phyloP scores from a whole-genome alignment of 1,140 invertebrate genomes.

The Delia radicum region DNA sequence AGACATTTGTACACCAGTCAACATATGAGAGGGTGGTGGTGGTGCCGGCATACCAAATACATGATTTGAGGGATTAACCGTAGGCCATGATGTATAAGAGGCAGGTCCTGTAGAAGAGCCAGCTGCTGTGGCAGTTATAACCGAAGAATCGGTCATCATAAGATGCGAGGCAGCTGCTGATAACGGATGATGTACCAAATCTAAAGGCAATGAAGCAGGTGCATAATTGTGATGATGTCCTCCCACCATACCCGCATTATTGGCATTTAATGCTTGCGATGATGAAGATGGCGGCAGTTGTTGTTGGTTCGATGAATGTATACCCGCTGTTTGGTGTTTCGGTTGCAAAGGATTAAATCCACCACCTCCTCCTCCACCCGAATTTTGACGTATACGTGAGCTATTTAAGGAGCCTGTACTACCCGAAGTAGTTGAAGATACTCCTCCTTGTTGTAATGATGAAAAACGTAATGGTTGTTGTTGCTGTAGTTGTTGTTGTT shows the following conservation, averaged over 20 bases:
- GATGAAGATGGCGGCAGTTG: background rate
- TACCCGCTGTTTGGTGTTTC: background rate
- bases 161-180: constrained; percentile 48
- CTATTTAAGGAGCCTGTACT: background rate
- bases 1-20: constrained; percentile 8
- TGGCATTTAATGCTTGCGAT: too few species aligned
- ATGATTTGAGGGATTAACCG: constrained; percentile 21
- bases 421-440: background rate
- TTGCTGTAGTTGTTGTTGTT: background rate
- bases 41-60: constrained; percentile 27
- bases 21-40: constrained; percentile 8
- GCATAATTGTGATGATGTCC: constrained; percentile 35
- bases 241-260: background rate
- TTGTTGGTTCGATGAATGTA: constrained; percentile 10
- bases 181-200: constrained; percentile 35
- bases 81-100: constrained; percentile 31
- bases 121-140: constrained; percentile 48
- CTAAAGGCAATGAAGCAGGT: constrained; percentile 37
- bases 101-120: constrained; percentile 33
- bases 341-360: background rate
- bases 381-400: constrained; percentile 3
- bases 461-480: background rate
- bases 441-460: background rate
- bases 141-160: constrained; percentile 54
- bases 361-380: background rate